Evolutionary conservation across 2,113 vertebrate genomes (phyloP).

Genomic region (Pomatorhinus ruficollis): DNA sequence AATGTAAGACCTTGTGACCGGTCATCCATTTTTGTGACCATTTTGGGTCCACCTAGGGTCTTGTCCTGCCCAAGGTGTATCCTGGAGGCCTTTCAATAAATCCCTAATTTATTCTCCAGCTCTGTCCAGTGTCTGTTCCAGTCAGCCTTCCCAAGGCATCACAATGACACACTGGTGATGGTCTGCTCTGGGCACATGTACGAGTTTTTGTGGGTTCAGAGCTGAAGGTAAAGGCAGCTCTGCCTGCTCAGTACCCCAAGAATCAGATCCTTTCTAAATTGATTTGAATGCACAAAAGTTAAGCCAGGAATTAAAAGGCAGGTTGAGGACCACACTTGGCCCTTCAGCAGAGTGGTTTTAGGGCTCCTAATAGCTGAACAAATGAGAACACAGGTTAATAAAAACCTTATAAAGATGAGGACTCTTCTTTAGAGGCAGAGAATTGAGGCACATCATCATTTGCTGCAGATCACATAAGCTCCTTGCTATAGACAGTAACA

Average conservation of each 20-base stretch:
- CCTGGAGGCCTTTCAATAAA: not conserved
- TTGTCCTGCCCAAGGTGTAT: not conserved
- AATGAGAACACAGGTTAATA: not conserved
- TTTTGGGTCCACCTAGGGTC: not conserved
- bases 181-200: fast-evolving
- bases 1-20: not conserved
- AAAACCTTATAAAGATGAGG: not conserved
- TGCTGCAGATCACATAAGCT: not conserved
- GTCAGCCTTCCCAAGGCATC: not conserved
- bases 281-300: not conserved
- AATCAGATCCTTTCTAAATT: not conserved
- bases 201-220: not conserved
- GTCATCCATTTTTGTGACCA: not conserved
- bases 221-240: not conserved
- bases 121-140: not conserved
- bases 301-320: not conserved
- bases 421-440: not conserved
- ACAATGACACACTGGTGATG: not conserved
- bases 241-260: not conserved
- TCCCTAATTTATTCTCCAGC: not conserved
- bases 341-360: not conserved
- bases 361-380: not conserved
- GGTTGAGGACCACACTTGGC: not conserved
- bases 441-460: not conserved
- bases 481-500: not conserved